phyloP scores from a whole-genome alignment of 2,797 vertebrate species.

The Mycteria americana region DNA sequence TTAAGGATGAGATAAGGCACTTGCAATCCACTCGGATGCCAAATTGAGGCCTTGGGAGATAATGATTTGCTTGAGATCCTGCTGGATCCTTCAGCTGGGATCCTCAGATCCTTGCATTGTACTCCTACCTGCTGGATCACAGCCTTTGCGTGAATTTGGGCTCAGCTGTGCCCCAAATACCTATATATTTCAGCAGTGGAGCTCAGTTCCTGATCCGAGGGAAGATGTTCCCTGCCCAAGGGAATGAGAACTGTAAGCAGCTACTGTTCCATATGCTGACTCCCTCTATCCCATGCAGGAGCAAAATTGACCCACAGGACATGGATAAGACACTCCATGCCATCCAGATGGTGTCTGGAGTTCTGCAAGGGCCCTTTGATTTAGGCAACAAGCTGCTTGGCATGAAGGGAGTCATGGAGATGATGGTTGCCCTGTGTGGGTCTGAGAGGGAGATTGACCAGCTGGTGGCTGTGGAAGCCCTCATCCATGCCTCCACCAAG shows the following conservation, averaged over 20 bases:
- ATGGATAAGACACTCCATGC: conserved; percentile 97
- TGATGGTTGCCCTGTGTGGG: conserved; percentile 96
- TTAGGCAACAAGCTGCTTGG: conserved; percentile 89
- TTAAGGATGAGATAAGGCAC: neutral
- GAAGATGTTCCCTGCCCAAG: neutral
- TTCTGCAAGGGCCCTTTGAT: conserved; percentile 96
- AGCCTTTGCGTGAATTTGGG: neutral
- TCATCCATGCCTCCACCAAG: conserved; percentile 93
- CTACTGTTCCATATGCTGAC: neutral
- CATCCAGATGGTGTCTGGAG: conserved; percentile 89
- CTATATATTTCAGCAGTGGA: neutral
- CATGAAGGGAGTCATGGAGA: conserved; percentile 94
- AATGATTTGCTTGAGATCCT: neutral
- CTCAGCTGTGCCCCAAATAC: neutral
- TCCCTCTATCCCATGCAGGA: conserved; percentile 70
- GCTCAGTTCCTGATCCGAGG: fast-evolving
- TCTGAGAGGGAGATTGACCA: conserved; percentile 96
- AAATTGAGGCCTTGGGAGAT: neutral
- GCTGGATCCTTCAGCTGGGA: neutral
- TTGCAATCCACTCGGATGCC: neutral
- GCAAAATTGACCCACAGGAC: conserved; percentile 92
- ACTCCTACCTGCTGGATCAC: neutral
- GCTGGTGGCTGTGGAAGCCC: conserved; percentile 93
- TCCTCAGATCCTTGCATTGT: neutral
- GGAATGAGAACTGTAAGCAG: neutral